A percentile compares a stretch with the other conserved stretches of the same genome.
Evolutionary conservation across 1,140 invertebrate genomes (phyloP).

Genomic region (Latrodectus geometricus): DNA sequence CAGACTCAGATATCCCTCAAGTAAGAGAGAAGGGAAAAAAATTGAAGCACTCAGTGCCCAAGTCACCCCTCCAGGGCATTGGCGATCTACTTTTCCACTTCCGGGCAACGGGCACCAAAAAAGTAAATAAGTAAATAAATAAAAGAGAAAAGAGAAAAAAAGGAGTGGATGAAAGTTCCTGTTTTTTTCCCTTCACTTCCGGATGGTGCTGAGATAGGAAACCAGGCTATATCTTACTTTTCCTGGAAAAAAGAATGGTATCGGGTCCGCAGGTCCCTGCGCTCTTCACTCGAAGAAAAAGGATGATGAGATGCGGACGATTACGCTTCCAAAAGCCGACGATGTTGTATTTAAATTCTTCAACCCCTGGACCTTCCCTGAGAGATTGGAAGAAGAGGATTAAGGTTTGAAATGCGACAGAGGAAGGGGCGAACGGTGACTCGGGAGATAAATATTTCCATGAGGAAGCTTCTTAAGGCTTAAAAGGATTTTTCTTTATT

Average conservation of each 20-base stretch:
- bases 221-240: background rate
- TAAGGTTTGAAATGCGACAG: background rate
- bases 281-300: background rate
- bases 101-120: conserved; percentile 4
- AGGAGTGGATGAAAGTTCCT: conserved; percentile 7
- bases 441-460: background rate
- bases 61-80: background rate
- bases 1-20: background rate
- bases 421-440: background rate
- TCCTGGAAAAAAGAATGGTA: background rate
- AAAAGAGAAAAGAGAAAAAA: background rate
- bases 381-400: background rate
- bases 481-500: background rate
- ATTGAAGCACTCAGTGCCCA: background rate
- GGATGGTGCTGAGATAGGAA: background rate
- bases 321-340: background rate
- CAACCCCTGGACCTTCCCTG: background rate
- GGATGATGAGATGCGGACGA: background rate
- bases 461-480: background rate
- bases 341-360: background rate
- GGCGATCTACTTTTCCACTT: conserved; percentile 36
- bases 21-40: background rate
- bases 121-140: background rate
- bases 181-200: conserved; percentile 3
- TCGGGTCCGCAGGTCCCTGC: background rate